Conservation (phyloP, 2,113 vertebrate species). For the Myiopsitta monachus region DNA sequence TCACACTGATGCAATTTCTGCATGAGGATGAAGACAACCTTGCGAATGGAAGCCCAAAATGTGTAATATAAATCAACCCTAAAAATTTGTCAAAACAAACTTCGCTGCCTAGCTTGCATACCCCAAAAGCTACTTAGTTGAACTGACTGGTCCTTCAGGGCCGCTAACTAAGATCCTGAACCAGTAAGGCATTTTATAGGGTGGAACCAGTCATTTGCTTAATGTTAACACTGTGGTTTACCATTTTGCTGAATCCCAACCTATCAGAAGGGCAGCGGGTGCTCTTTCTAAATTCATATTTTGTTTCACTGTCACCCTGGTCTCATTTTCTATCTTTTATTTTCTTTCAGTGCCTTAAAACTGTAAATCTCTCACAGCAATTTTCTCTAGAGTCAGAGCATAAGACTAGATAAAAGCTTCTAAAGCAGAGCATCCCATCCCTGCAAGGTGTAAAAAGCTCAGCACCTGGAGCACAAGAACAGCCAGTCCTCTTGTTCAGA, state of each 20-base stretch:
- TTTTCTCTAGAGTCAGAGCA: background rate
- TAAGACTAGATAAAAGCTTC: background rate
- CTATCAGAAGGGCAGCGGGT: background rate
- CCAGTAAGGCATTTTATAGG: background rate
- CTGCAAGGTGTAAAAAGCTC: background rate
- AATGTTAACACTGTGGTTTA: background rate
- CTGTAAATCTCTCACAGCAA: background rate
- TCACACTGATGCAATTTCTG: conserved; percentile 35
- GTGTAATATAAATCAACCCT: background rate
- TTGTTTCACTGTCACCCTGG: background rate
- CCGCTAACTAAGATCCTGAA: background rate
- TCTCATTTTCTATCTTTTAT: background rate
- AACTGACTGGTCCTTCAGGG: background rate
- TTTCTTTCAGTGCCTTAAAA: background rate
- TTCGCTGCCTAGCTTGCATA: background rate
- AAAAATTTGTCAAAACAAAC: conserved; percentile 19
- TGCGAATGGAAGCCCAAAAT: background rate
- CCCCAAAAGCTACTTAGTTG: background rate
- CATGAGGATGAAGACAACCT: conserved; percentile 17
- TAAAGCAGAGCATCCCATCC: background rate
- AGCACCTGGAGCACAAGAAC: background rate
- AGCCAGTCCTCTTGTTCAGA: background rate
- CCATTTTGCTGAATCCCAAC: background rate
- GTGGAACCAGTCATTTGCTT: background rate
- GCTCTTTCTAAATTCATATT: background rate